Base-by-base conservation (phyloP, 2,113 vertebrate genomes). In the Glaucomys volans region DNA sequence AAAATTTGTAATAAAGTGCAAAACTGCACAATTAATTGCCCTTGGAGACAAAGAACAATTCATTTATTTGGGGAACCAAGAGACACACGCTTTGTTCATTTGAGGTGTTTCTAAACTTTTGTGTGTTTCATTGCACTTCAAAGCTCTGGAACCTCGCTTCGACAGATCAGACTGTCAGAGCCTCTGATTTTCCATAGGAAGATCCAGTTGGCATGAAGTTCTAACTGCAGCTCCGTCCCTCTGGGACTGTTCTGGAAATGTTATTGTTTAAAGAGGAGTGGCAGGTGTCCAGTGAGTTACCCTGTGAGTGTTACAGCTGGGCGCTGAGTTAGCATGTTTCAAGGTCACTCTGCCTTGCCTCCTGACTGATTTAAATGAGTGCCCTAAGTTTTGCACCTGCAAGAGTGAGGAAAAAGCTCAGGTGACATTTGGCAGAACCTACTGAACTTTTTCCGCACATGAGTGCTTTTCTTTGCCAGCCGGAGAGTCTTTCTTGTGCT, bases 401-500 rank as follows among this genome's bases (percentile, higher is more conserved):
- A 71, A 75, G 72, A 82, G 44, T 4, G 30, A 54, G 59, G 47
- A 44, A 10, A 57, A 24, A 0, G 50, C 83, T 82, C 90, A 86
- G 95, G 95, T 92, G 90, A 93, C 72, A 42, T 93, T 94, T 95
- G 79, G 86, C 86, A 66, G 82, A 37, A 52, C 0, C 2, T 50
- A 2, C 28, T 52, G 90, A 92, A 83, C 72, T 92, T 92, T 91
- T 59, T 76, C 32, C 42, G 37, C 62, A 28, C 80, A 0, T 2
- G 54, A 90, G 62, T 8, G 17, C 87, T 20, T 81, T 76, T 89
- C 71, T 91, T 69, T 47, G 14, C 50, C 69, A 87, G 87, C 72
- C 0, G 17, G 79, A 44, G 30, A 66, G 30, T 35, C 67, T 77
- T 74, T 35, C 16, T 13, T 0, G 4, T 80, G 79, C 44, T 79